Conservation (phyloP, 2,113 vertebrate genomes). For the Elachura formosa region DNA sequence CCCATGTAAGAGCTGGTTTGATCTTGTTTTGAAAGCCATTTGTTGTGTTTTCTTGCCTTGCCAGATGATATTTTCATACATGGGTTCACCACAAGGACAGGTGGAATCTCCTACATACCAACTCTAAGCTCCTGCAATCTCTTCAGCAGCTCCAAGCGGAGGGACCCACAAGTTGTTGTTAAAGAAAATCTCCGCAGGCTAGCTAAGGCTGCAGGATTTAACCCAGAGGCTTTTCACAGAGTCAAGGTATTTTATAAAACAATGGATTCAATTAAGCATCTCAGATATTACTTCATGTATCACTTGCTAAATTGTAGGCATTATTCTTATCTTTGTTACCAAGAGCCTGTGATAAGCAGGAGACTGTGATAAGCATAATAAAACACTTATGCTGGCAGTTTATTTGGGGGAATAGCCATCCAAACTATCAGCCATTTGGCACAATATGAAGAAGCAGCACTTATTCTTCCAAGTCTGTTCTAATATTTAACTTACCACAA, state of each 20-base stretch:
- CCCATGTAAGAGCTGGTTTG: neutral
- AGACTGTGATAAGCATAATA: no score
- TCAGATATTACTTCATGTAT: neutral
- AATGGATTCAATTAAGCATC: neutral
- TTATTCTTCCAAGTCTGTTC: neutral
- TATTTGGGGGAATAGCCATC: neutral
- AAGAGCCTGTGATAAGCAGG: neutral
- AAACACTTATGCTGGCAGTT: neutral
- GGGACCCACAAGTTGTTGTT: conserved; percentile 81
- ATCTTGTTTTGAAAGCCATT: neutral
- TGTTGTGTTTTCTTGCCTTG: neutral
- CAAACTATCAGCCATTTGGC: neutral
- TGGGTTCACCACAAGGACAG: conserved; percentile 88
- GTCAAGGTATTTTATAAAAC: conserved; percentile 78
- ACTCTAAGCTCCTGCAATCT: conserved; percentile 89
- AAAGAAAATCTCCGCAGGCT: conserved; percentile 85
- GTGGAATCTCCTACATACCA: conserved; percentile 85
- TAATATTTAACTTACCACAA: neutral
- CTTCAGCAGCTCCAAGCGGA: conserved; percentile 83
- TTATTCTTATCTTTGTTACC: neutral
- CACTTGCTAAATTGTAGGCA: neutral
- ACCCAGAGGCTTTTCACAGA: conserved; percentile 71
- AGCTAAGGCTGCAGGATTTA: conserved; percentile 80
- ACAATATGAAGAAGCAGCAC: neutral
- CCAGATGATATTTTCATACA: conserved; percentile 81